A percentile compares a stretch with the other conserved stretches of the same genome.
Evolutionary conservation across 2,113 vertebrate species (phyloP).

Genomic region (Labeo catla): DNA sequence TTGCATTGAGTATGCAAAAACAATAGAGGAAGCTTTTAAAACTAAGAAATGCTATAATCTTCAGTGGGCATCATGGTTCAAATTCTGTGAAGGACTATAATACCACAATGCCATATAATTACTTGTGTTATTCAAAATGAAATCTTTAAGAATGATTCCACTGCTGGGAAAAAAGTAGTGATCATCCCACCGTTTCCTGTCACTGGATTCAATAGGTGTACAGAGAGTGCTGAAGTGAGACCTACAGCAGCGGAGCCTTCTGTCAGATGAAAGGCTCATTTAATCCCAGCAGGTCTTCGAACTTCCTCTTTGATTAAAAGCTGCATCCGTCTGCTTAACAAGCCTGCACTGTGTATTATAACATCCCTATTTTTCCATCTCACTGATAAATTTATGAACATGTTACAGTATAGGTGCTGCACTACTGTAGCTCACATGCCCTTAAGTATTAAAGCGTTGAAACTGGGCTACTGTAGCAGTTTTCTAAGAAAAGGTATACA

Average conservation of each 20-base stretch:
- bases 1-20: not conserved
- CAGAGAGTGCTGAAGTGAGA: conserved; percentile 21
- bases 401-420: not conserved
- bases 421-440: not conserved
- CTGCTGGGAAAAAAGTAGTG: not conserved
- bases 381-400: not conserved
- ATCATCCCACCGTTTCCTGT: not conserved
- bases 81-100: not conserved
- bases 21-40: not conserved
- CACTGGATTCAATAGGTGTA: not conserved
- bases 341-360: conserved; percentile 4
- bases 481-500: not conserved
- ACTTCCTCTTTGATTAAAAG: conserved; percentile 31
- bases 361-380: not conserved
- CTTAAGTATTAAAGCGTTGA: not conserved
- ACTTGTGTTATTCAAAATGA: not conserved
- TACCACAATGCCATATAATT: not conserved
- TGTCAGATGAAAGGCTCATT: conserved; percentile 41
- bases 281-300: conserved; percentile 32
- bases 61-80: not conserved
- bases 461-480: not conserved
- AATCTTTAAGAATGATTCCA: not conserved
- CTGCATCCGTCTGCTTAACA: conserved; percentile 18
- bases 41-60: not conserved
- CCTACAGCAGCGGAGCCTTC: conserved; percentile 30